Base-by-base conservation (phyloP, 2,113 vertebrate genomes). In the Amblyornis subalaris region DNA sequence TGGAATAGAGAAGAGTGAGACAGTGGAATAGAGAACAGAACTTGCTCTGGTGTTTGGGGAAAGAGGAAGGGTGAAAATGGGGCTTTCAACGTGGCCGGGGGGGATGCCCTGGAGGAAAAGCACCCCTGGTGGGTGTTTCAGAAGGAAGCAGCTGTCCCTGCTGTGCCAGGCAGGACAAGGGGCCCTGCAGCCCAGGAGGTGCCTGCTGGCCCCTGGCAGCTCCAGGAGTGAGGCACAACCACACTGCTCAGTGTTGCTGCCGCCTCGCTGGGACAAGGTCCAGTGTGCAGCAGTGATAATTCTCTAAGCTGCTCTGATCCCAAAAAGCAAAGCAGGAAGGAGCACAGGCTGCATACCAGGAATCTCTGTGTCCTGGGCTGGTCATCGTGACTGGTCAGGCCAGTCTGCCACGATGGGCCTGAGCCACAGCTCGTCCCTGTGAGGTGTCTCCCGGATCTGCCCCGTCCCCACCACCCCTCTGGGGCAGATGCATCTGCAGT, bases 401-500 rank as follows among this genome's bases (percentile, higher is more conserved):
- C 38, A 0, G 8, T 19, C 13, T 38, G 75, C 29, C 1, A 1
- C 0, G 2, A 31, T 1, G 36, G 24, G 21, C 7, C 53, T 13
- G 67, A 65, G 89, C 50, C 19, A 1, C 9, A 2, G 20, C n/a
- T 12, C 6, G 1, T 9, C 11, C 44, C 42, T 11, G 19, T 5
- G 25, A 38, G 35, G 12, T 1, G 23, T 21, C 29, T 57, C 14
- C 24, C 15, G 24, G 4, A 40, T 67, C 65, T 58, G 35, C 25
- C 77, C 69, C 53, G 0, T 6, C 2, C 1, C n/a, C 47, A 5
- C 29, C 16, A 4, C 6, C 47, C 40, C 62, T 44, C 29, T 16
- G 1, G 0, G 36, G 17, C 12, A 3, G 4, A 7, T 0, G 3
- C 29, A 0, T 3, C 57, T 31, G 2, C 6, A 16, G 4, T 1